Percentiles rank a stretch among this genome's conserved stretches.
Evolutionary conservation across 2,113 vertebrate genomes (phyloP).

Genomic region (Rallus limicola): DNA sequence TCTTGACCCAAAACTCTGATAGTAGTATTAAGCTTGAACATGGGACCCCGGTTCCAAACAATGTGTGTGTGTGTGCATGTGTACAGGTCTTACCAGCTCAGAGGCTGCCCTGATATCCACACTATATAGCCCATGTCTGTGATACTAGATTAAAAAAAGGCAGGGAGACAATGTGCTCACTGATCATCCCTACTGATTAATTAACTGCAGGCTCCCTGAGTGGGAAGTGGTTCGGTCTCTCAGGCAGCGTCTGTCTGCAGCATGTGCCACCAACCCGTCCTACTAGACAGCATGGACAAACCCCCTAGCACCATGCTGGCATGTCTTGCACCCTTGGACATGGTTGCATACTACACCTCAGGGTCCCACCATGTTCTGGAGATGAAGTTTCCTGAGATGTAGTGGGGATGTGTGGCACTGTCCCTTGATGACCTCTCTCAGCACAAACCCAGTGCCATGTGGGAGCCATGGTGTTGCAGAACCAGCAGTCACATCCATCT

Average conservation of each 20-base stretch:
- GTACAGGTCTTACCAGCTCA: neutral
- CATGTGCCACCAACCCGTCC: neutral
- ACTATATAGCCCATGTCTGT: neutral
- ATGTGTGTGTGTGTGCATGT: neutral
- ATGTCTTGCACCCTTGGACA: neutral
- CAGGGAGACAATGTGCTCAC: neutral
- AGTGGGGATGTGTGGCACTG: neutral
- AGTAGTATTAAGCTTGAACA: neutral
- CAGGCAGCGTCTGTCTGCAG: neutral
- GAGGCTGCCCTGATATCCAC: neutral
- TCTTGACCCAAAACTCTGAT: neutral
- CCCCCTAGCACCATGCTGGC: neutral
- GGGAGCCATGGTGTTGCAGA: neutral
- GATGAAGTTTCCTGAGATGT: neutral
- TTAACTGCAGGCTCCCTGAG: neutral
- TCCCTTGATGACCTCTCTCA: neutral
- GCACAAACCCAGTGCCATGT: neutral
- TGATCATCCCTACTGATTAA: neutral
- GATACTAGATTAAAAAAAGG: neutral
- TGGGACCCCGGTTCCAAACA: neutral
- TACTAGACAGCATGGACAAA: neutral
- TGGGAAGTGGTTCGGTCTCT: neutral
- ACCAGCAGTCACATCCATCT: neutral
- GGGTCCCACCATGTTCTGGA: neutral
- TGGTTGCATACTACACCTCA: accelerated